Percentiles rank a stretch among this genome's conserved stretches.
Conservation (phyloP, 37 sponge, comb jelly and placozoan species). For the Eunapius fragilis region DNA sequence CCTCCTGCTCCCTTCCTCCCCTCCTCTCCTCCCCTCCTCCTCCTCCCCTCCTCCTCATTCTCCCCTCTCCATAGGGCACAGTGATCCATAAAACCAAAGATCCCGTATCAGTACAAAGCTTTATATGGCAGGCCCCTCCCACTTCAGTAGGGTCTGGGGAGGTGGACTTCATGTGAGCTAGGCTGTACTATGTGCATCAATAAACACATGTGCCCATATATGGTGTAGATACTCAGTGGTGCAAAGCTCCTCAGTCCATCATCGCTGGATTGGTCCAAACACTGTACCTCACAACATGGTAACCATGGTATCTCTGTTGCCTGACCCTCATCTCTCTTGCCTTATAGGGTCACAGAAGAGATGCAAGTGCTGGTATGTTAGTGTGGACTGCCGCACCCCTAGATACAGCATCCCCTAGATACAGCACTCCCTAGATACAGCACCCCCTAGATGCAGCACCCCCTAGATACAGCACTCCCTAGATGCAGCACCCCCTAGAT, state of each 20-base stretch:
- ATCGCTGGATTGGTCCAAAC: not conserved
- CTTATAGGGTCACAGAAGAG: not conserved
- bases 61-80: not conserved
- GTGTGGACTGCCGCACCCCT: not conserved
- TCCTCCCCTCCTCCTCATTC: not conserved
- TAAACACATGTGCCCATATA: no score
- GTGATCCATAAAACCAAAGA: not conserved
- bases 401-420: not conserved
- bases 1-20: no score
- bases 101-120: not conserved
- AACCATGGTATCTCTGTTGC: not conserved
- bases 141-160: not conserved
- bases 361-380: not conserved
- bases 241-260: not conserved
- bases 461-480: no score
- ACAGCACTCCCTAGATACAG: no score
- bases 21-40: not conserved
- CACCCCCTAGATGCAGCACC: not conserved
- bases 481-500: no score
- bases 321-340: not conserved
- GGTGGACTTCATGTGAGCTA: not conserved
- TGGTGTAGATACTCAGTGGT: not conserved
- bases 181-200: not conserved
- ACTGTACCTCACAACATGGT: not conserved
- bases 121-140: not conserved